These are phyloP conservation scores for Pantherophis vulpinus DNA, from an alignment of 2,797 vertebrate genomes.

Conservation along the genomic window DNA sequence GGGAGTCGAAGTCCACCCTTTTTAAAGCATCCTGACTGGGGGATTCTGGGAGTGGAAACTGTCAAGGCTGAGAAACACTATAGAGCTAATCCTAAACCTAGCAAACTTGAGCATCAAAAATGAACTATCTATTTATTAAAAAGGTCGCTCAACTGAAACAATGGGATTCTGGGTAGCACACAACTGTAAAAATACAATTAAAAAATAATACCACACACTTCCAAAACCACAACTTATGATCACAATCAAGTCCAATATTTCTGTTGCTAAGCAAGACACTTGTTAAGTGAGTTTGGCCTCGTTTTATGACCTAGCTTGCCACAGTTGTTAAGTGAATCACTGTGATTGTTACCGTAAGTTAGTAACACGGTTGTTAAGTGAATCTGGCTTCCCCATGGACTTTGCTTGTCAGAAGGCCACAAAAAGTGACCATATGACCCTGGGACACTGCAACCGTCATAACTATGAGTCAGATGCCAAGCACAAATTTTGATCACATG, in stretches of 20 bases:
- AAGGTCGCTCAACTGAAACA: no score
- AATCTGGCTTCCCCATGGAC: background rate
- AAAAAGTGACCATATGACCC: background rate
- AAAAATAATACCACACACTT: background rate
- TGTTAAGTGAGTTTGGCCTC: background rate
- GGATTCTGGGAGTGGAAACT: no score
- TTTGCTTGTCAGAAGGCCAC: background rate
- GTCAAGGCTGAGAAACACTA: no score
- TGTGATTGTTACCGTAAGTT: no score
- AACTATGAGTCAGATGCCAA: background rate
- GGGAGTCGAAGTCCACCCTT: no score
- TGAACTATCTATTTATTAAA: background rate
- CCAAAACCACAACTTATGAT: background rate
- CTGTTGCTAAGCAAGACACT: background rate
- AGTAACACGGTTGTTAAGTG: background rate
- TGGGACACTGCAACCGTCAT: background rate
- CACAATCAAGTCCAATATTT: background rate
- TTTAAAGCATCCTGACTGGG: no score
- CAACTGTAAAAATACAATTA: background rate
- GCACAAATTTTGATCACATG: background rate
- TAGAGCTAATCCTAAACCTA: background rate
- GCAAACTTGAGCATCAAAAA: background rate
- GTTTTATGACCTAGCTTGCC: no score
- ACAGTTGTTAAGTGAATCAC: no score
- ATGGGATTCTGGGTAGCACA: background rate